Evolutionary conservation across 2,113 vertebrate species (phyloP).

Genomic region (Eira barbara): DNA sequence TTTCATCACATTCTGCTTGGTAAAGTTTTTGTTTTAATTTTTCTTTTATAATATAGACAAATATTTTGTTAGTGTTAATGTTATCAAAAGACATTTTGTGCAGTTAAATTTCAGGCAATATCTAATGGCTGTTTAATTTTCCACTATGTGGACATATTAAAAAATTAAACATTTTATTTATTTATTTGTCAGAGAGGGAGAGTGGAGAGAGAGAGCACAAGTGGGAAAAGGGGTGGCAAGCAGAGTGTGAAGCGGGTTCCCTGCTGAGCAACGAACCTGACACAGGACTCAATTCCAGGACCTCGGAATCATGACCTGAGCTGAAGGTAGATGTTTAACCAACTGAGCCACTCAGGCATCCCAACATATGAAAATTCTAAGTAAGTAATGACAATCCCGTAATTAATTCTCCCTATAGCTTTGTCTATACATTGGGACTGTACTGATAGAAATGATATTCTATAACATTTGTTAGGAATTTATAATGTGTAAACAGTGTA

Average conservation of each 20-base stretch:
- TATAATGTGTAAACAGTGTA: background rate
- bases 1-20: background rate
- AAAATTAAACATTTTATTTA: too few species aligned
- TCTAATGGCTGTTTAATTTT: background rate
- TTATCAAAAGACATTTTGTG: background rate
- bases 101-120: background rate
- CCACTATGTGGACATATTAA: background rate
- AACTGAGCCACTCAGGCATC: too few species aligned
- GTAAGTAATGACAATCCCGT: background rate
- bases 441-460: background rate
- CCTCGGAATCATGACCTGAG: too few species aligned
- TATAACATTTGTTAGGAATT: background rate
- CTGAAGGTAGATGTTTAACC: too few species aligned
- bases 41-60: background rate
- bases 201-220: too few species aligned
- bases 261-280: too few species aligned
- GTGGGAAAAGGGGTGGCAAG: too few species aligned
- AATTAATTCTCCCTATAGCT: background rate
- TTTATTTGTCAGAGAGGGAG: too few species aligned
- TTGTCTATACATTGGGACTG: background rate
- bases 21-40: background rate
- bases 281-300: too few species aligned
- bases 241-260: too few species aligned
- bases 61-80: background rate
- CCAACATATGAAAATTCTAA: background rate